Evolutionary conservation across 2,113 vertebrate genomes (phyloP).

Genomic region (Poeciliopsis turrubarensis): DNA sequence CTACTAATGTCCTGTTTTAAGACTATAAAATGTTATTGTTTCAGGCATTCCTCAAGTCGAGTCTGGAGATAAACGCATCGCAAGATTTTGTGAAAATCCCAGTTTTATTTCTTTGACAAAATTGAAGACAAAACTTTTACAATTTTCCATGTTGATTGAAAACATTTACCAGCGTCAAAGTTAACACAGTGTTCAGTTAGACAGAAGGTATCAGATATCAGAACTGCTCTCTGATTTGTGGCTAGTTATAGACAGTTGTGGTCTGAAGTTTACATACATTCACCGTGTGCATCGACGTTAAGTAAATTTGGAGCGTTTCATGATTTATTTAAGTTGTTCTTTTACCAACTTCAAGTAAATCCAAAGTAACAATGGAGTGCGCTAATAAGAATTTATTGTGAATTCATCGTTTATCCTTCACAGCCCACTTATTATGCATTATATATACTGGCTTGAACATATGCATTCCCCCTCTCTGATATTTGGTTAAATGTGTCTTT

Average conservation of each 20-base stretch:
- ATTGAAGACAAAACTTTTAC: constrained; percentile 68
- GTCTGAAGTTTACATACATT: neutral
- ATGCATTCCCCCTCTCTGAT: neutral
- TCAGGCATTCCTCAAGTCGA: neutral
- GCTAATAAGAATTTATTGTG: neutral
- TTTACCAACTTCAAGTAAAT: neutral
- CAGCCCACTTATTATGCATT: too few species aligned
- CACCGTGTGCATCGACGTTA: neutral
- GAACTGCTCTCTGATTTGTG: constrained; percentile 56
- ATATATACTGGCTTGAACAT: neutral
- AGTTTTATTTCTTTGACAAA: constrained; percentile 73
- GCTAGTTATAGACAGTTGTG: constrained; percentile 17
- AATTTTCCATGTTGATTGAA: constrained; percentile 53
- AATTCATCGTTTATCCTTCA: neutral
- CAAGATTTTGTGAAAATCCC: constrained; percentile 56
- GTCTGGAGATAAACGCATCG: neutral
- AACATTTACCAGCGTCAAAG: constrained; percentile 64
- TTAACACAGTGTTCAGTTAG: constrained; percentile 65
- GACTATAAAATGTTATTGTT: neutral
- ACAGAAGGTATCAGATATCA: constrained; percentile 71
- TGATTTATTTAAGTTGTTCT: neutral
- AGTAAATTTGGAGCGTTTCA: neutral
- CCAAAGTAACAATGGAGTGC: neutral
- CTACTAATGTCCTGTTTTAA: neutral
- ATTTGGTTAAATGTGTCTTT: neutral